These are phyloP conservation scores for Oxygymnocypris stewartii DNA, from an alignment of 2,113 vertebrate species.

Conservation along the genomic window DNA sequence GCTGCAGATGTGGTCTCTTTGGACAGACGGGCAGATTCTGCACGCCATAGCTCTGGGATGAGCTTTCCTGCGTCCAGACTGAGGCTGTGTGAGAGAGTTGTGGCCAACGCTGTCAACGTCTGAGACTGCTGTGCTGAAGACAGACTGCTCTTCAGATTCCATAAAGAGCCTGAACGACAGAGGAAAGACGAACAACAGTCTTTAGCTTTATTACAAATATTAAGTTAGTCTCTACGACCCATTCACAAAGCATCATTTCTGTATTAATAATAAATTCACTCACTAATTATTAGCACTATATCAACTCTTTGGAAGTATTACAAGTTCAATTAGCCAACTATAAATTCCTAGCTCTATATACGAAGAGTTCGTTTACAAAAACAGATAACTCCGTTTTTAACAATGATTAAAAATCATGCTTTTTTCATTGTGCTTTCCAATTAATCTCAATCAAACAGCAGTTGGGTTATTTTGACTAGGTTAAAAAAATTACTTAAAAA, in stretches of 20 bases:
- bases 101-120: constrained; percentile 82
- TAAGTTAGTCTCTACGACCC: neutral
- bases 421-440: too few species aligned
- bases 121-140: constrained; percentile 83
- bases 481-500: too few species aligned
- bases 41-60: constrained; percentile 78
- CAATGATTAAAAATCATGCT: too few species aligned
- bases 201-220: neutral
- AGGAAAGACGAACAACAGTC: neutral
- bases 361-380: too few species aligned
- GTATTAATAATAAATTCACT: too few species aligned
- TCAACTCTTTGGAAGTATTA: neutral
- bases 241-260: neutral
- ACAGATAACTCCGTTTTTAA: too few species aligned
- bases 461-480: too few species aligned
- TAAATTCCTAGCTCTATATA: too few species aligned
- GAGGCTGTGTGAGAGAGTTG: constrained; percentile 82
- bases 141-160: constrained; percentile 88
- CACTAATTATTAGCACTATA: neutral
- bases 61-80: constrained; percentile 76
- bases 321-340: neutral
- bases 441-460: too few species aligned
- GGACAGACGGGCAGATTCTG: constrained; percentile 64
- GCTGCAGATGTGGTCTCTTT: constrained; percentile 34
- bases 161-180: constrained; percentile 72